A percentile compares a stretch with the other conserved stretches of the same genome.
Evolutionary conservation across 1,140 invertebrate genomes (phyloP).

Genomic region (Diorhabda sublineata): DNA sequence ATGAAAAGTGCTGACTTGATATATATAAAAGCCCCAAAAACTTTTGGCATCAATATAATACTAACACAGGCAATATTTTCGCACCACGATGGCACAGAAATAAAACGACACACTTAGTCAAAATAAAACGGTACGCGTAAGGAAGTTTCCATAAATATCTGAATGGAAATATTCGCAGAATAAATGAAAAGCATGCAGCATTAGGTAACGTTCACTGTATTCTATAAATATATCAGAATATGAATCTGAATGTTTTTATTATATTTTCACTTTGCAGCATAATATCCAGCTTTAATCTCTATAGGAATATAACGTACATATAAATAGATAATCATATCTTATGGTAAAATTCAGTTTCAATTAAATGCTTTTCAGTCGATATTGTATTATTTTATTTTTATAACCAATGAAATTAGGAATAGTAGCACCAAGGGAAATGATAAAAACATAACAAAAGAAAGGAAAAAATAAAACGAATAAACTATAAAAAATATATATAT

Average conservation of each 20-base stretch:
- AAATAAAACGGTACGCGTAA: neutral
- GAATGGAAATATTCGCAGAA: neutral
- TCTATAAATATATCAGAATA: neutral
- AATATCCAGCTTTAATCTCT: no score
- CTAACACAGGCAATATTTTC: neutral
- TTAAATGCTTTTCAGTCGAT: no score
- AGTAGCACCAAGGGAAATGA: no score
- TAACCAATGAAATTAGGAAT: no score
- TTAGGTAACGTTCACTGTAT: neutral
- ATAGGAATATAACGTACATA: no score
- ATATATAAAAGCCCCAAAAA: neutral
- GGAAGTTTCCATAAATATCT: neutral
- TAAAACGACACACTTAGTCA: neutral
- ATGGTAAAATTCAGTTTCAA: no score
- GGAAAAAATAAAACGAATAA: no score
- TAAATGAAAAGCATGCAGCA: neutral
- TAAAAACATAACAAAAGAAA: no score
- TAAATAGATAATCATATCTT: no score
- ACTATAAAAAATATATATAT: no score
- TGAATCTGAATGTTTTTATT: neutral
- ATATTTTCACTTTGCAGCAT: no score
- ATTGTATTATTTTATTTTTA: no score
- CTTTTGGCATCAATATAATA: neutral
- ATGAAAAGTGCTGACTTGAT: neutral
- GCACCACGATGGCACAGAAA: constrained; percentile 1